Base-by-base conservation (phyloP, 1,140 invertebrate species). In the Hesperophylax magnus region DNA sequence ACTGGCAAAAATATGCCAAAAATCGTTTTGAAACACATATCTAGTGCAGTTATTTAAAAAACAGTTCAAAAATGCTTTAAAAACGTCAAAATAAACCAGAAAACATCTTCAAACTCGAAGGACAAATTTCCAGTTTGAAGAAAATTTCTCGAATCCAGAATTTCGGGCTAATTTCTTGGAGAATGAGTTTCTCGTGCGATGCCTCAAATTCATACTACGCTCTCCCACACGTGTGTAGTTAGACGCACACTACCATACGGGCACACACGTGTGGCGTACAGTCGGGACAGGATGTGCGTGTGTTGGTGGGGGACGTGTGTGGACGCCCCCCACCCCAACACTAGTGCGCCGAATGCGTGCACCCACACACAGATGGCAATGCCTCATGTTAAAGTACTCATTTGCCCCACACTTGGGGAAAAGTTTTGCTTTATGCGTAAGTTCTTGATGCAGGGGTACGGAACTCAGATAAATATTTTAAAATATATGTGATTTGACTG, bases 401-500 rank as follows among this genome's bases (percentile, higher is more conserved):
- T 39, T 69, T 39, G 39, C 34, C 65, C 17, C 65, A 69, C 20
- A 69, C 65, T 39, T 18, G 8, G 14, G 20, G 9, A 18, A 39
- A 69, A 69, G 65, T 69, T 69, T 67, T 69, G 65, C 65, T 69
- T 69, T 69, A 69, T 69, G 65, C 65, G 65, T 39, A 39, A 39
- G 17, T 39, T 69, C 34, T 18, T 69, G 34, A 2, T 17, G n/a
- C 18, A 69, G 65, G 65, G 65, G 39, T 39, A 8, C 34, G 34
- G 5, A 39, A 39, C 34, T 9, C 7, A 8, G 34, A 39, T 39
- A 39, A 39, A 39, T 39, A 39, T 39, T 39, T 31, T 2, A 31
- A 31, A n/a, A 31, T 3, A 31, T 6, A 31, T 31, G 2, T 6
- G 2, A 7, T 39, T 5, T 39, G 34, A 39, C 34, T 1, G 5